These are phyloP conservation scores for Copidosoma aretas DNA, from an alignment of 2,888 invertebrate genomes.

Conservation along the genomic window DNA sequence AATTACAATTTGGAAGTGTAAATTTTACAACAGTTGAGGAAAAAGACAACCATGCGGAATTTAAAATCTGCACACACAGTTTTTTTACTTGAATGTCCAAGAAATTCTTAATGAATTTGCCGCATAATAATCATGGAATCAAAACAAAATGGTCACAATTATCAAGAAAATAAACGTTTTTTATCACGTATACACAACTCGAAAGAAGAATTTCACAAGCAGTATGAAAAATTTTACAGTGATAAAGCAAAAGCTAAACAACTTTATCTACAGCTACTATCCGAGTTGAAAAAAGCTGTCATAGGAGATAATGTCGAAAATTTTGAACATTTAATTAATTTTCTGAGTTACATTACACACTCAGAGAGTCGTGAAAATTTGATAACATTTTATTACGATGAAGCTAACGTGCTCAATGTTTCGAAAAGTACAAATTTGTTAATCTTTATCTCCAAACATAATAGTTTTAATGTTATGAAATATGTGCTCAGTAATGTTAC, in stretches of 20 bases:
- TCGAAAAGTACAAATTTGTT: conserved; percentile 26
- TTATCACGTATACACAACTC: conserved; percentile 12
- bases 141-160: not conserved
- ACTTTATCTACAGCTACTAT: conserved; percentile 19
- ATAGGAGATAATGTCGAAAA: conserved; percentile 16
- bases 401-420: conserved; percentile 24
- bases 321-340: conserved; percentile 20
- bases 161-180: conserved; percentile 14
- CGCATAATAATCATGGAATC: not conserved
- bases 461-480: conserved; percentile 30
- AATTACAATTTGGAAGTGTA: too few species aligned
- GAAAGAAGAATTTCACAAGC: conserved; percentile 22
- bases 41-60: not conserved
- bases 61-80: conserved; percentile 6
- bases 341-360: not conserved
- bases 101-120: not conserved
- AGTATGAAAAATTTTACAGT: conserved; percentile 15
- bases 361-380: not conserved
- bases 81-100: not conserved
- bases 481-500: conserved; percentile 20
- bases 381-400: conserved; percentile 17
- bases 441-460: conserved; percentile 34
- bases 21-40: not conserved
- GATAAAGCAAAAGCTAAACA: conserved; percentile 13
- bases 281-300: conserved; percentile 14